Conservation (phyloP, 2,113 vertebrate species). For the Ranitomeya variabilis region DNA sequence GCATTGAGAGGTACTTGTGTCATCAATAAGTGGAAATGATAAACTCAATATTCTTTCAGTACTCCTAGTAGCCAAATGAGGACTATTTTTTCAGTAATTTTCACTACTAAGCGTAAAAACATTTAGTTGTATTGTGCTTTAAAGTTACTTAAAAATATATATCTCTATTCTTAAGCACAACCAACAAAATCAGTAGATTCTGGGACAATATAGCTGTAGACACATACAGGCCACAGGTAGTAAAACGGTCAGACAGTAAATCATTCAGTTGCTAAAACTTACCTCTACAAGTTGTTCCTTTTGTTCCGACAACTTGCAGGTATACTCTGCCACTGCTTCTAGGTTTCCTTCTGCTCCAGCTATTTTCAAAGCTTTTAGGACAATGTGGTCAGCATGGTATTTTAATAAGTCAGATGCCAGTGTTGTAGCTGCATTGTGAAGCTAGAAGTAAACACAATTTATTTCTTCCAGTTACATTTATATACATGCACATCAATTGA, state of each 20-base stretch:
- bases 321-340: constrained; percentile 88
- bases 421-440: constrained; percentile 84
- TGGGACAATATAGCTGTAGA: neutral
- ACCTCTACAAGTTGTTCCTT: constrained; percentile 97
- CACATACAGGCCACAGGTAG: neutral
- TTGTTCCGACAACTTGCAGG: constrained; percentile 90
- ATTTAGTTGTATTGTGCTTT: too few relatives aligned
- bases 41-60: too few relatives aligned
- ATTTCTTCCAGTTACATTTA: neutral
- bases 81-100: too few relatives aligned
- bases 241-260: neutral
- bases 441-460: constrained; percentile 68
- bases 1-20: too few relatives aligned
- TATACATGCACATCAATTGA: neutral
- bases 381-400: constrained; percentile 84
- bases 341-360: constrained; percentile 91
- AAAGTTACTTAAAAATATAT: too few relatives aligned
- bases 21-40: too few relatives aligned
- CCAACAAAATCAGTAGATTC: too few relatives aligned
- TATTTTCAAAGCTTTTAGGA: constrained; percentile 87
- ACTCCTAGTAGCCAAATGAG: too few relatives aligned
- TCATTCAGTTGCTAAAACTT: constrained; percentile 57
- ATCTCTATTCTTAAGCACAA: too few relatives aligned
- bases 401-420: constrained; percentile 87
- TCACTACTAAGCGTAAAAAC: too few relatives aligned